These are phyloP conservation scores for Saturnia japonica DNA, from an alignment of 2,888 invertebrate genomes.

Conservation along the genomic window DNA sequence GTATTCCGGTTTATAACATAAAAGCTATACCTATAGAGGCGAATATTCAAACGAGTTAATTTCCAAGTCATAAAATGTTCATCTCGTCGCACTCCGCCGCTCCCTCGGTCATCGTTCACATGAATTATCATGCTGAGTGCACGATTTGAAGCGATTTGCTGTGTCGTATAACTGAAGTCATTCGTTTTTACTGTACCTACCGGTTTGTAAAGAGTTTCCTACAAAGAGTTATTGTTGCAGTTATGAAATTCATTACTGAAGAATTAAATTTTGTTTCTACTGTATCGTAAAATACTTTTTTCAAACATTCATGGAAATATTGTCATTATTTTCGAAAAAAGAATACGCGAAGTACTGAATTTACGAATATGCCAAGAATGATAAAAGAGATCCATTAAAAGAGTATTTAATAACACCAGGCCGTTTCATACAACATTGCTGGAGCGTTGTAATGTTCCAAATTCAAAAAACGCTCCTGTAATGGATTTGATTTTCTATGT, in stretches of 20 bases:
- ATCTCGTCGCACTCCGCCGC: constrained; percentile 34
- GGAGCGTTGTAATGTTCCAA: no score
- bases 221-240: neutral
- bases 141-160: constrained; percentile 43
- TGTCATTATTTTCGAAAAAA: no score
- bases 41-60: constrained; percentile 38
- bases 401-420: no score
- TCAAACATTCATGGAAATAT: no score
- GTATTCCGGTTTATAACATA: neutral
- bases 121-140: constrained; percentile 49
- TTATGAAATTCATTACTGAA: neutral
- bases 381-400: no score
- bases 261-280: neutral
- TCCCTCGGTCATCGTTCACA: constrained; percentile 42
- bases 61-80: constrained; percentile 41
- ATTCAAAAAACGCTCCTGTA: no score
- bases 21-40: neutral
- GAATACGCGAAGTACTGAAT: no score
- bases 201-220: constrained; percentile 2
- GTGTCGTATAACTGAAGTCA: constrained; percentile 33
- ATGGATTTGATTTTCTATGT: no score
- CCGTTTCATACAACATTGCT: no score
- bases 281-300: neutral
- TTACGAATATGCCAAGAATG: no score
- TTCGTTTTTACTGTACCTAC: constrained; percentile 13